phyloP scores from a whole-genome alignment of 64 coral and sea anemone genomes.

The Anthopleura sola region DNA sequence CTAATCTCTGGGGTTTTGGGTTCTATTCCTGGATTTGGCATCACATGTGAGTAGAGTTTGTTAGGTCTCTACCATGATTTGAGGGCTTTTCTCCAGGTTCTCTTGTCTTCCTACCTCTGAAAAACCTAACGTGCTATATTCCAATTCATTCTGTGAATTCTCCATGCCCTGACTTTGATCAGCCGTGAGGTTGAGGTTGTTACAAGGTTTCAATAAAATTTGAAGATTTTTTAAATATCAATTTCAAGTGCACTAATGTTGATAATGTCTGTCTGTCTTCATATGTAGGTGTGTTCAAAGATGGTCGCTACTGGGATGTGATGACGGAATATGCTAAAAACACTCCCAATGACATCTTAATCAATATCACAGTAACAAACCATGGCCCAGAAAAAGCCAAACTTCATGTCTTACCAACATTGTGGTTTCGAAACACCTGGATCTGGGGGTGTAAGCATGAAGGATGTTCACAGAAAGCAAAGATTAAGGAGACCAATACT shows the following conservation, averaged over 20 bases:
- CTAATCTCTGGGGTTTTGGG: too few species aligned
- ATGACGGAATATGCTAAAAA: conserved; percentile 95
- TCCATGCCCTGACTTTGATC: too few species aligned
- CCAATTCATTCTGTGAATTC: too few species aligned
- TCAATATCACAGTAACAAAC: conserved; percentile 87
- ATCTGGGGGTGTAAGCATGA: conserved; percentile 98
- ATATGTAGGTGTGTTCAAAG: conserved; percentile 71
- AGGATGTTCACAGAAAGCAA: conserved; percentile 85
- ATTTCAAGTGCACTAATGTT: not conserved
- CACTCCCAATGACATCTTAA: conserved; percentile 87
- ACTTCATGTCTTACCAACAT: conserved; percentile 83
- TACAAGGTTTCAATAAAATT: too few species aligned
- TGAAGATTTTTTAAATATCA: too few species aligned
- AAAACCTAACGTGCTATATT: too few species aligned
- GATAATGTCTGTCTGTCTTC: not conserved
- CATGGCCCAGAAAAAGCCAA: conserved; percentile 74
- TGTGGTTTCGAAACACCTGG: conserved; percentile 98
- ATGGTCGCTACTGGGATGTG: conserved; percentile 87
- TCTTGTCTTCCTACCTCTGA: too few species aligned
- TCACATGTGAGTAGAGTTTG: too few species aligned
- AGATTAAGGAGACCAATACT: conserved; percentile 51
- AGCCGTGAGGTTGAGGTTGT: too few species aligned
- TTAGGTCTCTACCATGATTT: too few species aligned
- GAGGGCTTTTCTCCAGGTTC: too few species aligned
- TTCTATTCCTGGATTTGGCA: too few species aligned